These are phyloP conservation scores for Turritopsis dohrnii DNA, from an alignment of 30 jellyfish, hydroid and myxozoan genomes.

Conservation along the genomic window DNA sequence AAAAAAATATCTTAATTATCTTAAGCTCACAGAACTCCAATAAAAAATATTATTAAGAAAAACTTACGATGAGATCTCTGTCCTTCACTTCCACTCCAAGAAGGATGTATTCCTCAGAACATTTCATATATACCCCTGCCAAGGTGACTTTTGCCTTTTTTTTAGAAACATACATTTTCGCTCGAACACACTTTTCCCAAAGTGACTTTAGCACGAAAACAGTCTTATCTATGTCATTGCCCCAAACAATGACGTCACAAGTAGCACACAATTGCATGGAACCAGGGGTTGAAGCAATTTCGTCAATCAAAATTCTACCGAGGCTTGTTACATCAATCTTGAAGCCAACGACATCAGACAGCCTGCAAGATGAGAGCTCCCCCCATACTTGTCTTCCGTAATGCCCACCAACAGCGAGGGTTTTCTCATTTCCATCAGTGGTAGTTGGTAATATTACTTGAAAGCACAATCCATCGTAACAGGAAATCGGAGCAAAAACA, in stretches of 20 bases:
- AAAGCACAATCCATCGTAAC: neutral
- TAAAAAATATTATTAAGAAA: too few relatives aligned
- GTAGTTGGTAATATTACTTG: neutral
- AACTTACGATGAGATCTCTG: neutral
- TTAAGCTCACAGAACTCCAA: neutral
- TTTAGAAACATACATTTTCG: neutral
- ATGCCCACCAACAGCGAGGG: neutral
- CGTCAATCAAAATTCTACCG: neutral
- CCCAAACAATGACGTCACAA: constrained; percentile 9
- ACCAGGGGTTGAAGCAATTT: neutral
- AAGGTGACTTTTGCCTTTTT: neutral
- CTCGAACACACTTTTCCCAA: neutral
- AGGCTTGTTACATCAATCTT: neutral
- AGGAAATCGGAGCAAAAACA: neutral
- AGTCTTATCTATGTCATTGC: neutral
- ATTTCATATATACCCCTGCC: neutral
- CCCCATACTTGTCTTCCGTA: neutral
- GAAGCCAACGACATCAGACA: neutral
- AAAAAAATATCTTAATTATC: neutral
- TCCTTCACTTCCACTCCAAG: neutral
- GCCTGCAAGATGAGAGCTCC: neutral
- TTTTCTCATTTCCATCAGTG: neutral
- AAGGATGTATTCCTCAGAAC: neutral
- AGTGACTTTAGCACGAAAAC: neutral
- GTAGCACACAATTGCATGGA: neutral